A percentile compares a stretch with the other conserved stretches of the same genome.
Conservation (phyloP, 2,797 vertebrate species). For the Lemur catta region DNA sequence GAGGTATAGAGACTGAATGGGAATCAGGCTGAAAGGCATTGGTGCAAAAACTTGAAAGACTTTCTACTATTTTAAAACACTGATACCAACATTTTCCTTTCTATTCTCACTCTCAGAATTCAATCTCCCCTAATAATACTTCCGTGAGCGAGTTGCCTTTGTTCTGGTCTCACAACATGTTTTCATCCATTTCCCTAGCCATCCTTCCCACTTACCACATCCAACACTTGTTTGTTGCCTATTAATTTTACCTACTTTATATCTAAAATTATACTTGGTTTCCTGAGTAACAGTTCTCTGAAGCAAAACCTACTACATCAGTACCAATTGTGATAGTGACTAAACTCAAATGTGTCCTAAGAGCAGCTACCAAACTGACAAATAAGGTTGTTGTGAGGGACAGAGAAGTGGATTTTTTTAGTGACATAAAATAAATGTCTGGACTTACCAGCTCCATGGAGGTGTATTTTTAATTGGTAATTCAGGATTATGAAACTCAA, state of each 20-base stretch:
- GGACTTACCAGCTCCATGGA: not conserved
- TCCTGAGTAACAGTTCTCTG: not conserved
- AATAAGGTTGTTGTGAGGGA: not conserved
- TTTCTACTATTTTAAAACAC: not conserved
- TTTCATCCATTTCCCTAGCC: not conserved
- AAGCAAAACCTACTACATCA: not conserved
- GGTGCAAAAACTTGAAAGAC: not conserved
- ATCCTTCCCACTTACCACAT: not conserved
- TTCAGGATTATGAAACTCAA: not conserved
- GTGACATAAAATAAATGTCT: slow-evolving; percentile 47
- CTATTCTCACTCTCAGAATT: not conserved
- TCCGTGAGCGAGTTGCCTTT: not conserved
- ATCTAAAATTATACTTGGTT: not conserved
- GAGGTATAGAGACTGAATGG: not conserved
- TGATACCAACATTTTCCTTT: not conserved
- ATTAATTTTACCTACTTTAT: slow-evolving; percentile 45
- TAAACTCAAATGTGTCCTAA: slow-evolving; percentile 41
- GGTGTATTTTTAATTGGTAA: not conserved
- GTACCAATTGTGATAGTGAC: not conserved
- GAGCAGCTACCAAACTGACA: slow-evolving; percentile 11
- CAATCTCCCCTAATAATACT: not conserved
- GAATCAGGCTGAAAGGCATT: not conserved
- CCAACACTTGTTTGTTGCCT: not conserved
- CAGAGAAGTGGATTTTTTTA: slow-evolving; percentile 29
- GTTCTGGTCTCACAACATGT: not conserved